Percentiles rank a stretch among this genome's conserved stretches.
These are phyloP conservation scores for Hipposideros larvatus DNA, from an alignment of 2,797 vertebrate genomes.

Conservation along the genomic window DNA sequence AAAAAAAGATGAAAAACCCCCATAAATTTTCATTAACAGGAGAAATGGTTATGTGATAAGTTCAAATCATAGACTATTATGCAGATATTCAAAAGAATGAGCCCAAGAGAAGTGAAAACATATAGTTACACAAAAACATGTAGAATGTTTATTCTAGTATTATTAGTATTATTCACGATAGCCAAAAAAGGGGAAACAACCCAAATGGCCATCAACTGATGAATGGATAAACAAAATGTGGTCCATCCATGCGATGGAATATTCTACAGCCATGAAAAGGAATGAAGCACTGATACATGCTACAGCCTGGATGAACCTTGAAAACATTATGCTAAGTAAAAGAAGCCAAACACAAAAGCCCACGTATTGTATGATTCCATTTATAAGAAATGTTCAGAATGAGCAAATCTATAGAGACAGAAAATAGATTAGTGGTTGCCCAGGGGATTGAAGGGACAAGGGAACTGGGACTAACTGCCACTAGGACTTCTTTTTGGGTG, in stretches of 20 bases:
- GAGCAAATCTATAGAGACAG: neutral
- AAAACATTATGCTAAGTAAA: neutral
- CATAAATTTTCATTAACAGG: neutral
- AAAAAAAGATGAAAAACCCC: neutral
- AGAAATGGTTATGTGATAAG: slow-evolving; percentile 16
- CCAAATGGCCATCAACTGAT: neutral
- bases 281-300: neutral
- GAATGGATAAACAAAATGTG: neutral
- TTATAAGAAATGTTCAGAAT: neutral
- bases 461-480: neutral
- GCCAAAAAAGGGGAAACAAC: neutral
- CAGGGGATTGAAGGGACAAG: neutral
- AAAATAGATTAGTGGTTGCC: neutral
- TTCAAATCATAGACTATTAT: neutral
- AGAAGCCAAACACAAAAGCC: neutral
- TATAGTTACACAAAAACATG: neutral
- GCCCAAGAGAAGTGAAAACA: slow-evolving; percentile 4
- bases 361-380: neutral
- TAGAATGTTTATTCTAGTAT: neutral
- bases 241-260: neutral
- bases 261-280: neutral
- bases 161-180: neutral
- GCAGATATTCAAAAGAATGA: slow-evolving; percentile 26
- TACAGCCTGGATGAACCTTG: neutral
- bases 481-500: neutral